Evolutionary conservation across 2,113 vertebrate species (phyloP), one percentile per base, ranked within the genome.

Genomic region (Chaetura pelagica): DNA sequence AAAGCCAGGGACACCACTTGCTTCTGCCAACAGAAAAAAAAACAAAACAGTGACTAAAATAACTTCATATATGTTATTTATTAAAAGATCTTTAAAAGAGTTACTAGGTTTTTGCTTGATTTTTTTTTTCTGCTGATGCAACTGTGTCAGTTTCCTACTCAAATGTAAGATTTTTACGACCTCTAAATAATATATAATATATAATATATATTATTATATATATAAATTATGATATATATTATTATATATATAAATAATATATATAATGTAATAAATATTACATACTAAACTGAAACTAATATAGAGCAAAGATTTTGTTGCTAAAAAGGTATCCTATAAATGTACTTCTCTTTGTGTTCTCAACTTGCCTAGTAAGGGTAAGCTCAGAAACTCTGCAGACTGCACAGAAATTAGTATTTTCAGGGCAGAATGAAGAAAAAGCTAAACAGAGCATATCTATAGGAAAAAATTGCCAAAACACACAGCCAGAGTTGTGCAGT

Each of bases 91-190:
- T 85, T 72, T 55, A 32, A 29, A 59, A 75, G 15, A 58, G 11
- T 0, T 8, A 3, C 2, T 17, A 34, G 7, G 2, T 0, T 3
- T 72, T 57, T 69, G 8, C n/a, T 46, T 20, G 4, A 11, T 32
- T 57, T 82, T 42, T n/a, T 40, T 81, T 79, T 79, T 59, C 27
- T 76, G 8, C 5, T 64, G n/a, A 35, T 40, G 3, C 27, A 90
- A 21, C 35, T 61, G 1, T 15, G 26, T 54, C 71, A 48, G 54
- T 24, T 76, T 10, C 7, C 34, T 30, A 35, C 3, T 14, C 23
- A 75, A 62, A 52, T 4, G 6, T 30, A 38, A 30, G 3, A 2
- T 12, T 63, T 62, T n/a, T n/a, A n/a, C n/a, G n/a, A n/a, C n/a
- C n/a, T n/a, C n/a, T n/a, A n/a, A n/a, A n/a, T n/a, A n/a, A n/a